phyloP scores from a whole-genome alignment of 2,113 vertebrate species.

The Spilogale gracilis region DNA sequence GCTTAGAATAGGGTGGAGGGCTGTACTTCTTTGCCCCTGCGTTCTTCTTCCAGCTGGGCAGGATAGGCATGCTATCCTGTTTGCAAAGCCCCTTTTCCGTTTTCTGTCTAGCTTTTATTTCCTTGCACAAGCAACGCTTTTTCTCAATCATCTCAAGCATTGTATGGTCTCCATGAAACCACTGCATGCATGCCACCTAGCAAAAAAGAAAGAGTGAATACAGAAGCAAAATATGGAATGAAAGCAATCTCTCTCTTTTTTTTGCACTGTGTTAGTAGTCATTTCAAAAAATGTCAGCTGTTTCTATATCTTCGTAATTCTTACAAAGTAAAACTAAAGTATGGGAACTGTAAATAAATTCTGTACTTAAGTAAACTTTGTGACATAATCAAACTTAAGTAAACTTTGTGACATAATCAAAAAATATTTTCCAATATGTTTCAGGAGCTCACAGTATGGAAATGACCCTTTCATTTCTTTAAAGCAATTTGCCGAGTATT shows the following conservation, averaged over 20 bases:
- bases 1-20: conserved; percentile 95
- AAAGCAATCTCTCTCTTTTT: conserved; percentile 1
- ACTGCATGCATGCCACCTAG: conserved; percentile 94
- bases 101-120: conserved; percentile 96
- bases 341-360: neutral
- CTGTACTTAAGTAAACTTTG: neutral
- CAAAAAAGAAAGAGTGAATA: conserved; percentile 81
- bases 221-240: conserved; percentile 42
- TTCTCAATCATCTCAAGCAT: conserved; percentile 99
- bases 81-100: conserved; percentile 96
- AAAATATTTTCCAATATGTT: neutral
- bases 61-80: conserved; percentile 97
- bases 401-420: neutral
- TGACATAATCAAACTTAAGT: neutral
- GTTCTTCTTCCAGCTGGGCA: conserved; percentile 97
- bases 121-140: conserved; percentile 96
- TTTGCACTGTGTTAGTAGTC: conserved; percentile 21
- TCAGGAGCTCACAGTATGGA: neutral
- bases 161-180: conserved; percentile 96
- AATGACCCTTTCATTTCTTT: neutral
- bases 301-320: neutral
- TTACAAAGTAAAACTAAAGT: neutral
- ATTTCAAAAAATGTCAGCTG: conserved; percentile 7
- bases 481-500: conserved; percentile 41
- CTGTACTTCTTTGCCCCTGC: conserved; percentile 94